Evolutionary conservation across 1,140 invertebrate genomes (phyloP).

Genomic region (Pinna nobilis): DNA sequence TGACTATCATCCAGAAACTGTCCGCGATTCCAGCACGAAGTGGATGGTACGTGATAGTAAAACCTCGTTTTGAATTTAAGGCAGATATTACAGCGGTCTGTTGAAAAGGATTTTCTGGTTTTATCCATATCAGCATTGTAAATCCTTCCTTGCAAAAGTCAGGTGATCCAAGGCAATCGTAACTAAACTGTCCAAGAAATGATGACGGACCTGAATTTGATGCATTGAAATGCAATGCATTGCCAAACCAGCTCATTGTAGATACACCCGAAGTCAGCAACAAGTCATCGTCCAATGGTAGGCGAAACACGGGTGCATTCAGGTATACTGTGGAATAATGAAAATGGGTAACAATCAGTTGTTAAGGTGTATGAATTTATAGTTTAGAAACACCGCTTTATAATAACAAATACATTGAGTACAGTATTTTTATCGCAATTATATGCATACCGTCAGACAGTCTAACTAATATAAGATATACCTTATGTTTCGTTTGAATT

Average conservation of each 20-base stretch:
- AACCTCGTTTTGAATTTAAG: constrained; percentile 14
- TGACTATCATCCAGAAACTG: constrained; percentile 19
- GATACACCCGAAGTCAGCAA: not conserved
- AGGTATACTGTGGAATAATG: constrained; percentile 16
- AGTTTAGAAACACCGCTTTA: too few species aligned
- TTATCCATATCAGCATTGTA: constrained; percentile 30
- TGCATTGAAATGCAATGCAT: constrained; percentile 8
- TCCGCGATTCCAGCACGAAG: not conserved
- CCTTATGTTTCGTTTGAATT: too few species aligned
- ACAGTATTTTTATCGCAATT: too few species aligned
- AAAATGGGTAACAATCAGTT: too few species aligned
- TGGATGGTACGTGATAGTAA: constrained; percentile 9
- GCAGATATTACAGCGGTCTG: constrained; percentile 1
- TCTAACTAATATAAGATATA: too few species aligned
- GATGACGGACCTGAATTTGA: not conserved
- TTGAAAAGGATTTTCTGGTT: not conserved
- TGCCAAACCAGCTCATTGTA: constrained; percentile 18
- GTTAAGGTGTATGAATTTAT: too few species aligned
- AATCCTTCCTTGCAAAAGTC: constrained; percentile 32
- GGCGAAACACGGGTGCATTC: constrained; percentile 2
- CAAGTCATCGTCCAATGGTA: constrained; percentile 13
- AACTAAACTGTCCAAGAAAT: constrained; percentile 29
- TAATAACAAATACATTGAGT: too few species aligned
- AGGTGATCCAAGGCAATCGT: constrained; percentile 38
- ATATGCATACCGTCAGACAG: too few species aligned